Evolutionary conservation across 2,797 vertebrate genomes (phyloP).

Genomic region (Phoxinus dragarum): DNA sequence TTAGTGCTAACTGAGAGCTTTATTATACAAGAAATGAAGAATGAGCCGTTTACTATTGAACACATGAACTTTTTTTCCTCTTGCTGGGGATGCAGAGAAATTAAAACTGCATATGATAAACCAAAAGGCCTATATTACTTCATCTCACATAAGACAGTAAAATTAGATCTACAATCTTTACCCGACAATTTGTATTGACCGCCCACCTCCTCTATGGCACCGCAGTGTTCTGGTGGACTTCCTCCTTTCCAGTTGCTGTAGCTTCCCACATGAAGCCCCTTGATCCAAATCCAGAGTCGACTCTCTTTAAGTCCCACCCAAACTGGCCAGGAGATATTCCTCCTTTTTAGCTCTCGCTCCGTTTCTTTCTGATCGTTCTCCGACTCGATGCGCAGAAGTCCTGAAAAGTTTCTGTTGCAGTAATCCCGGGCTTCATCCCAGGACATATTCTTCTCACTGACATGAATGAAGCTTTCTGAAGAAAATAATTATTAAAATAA

Average conservation of each 20-base stretch:
- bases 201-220: slow-evolving; percentile 21
- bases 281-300: slow-evolving; percentile 71
- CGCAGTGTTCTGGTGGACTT: slow-evolving; percentile 54
- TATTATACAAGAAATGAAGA: background rate
- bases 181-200: slow-evolving; percentile 42
- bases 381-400: slow-evolving; percentile 58
- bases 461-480: slow-evolving; percentile 40
- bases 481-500: too few relatives aligned
- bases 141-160: slow-evolving; percentile 66
- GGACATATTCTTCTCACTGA: fast-evolving
- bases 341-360: slow-evolving; percentile 9
- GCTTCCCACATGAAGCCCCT: slow-evolving; percentile 1
- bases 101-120: too few relatives aligned
- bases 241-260: slow-evolving; percentile 58
- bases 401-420: slow-evolving; percentile 54
- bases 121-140: background rate
- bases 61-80: background rate
- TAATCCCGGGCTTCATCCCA: slow-evolving; percentile 64
- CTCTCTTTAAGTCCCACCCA: slow-evolving; percentile 74
- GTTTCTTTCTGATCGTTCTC: background rate
- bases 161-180: slow-evolving; percentile 28
- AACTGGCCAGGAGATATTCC: fast-evolving
- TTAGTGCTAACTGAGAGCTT: background rate
- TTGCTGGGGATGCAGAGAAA: background rate
- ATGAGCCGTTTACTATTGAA: background rate